Evolutionary conservation across 2,888 invertebrate species (phyloP).

Genomic region (Trissonchulus sp.): DNA sequence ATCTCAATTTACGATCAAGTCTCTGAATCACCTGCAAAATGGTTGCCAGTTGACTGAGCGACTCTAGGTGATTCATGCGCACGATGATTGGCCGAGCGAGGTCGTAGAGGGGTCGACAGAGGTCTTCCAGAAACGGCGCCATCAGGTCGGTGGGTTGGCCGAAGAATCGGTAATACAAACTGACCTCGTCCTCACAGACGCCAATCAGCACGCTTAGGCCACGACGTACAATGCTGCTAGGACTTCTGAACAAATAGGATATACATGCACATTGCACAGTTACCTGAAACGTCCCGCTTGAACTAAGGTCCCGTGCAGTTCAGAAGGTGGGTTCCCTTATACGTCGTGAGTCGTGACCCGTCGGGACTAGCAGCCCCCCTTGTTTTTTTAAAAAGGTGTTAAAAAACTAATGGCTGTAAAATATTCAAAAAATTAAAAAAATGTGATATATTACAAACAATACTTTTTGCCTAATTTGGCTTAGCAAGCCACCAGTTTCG

Average conservation of each 20-base stretch:
- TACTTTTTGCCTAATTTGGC: too few species aligned
- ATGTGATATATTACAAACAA: too few species aligned
- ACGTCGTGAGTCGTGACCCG: too few species aligned
- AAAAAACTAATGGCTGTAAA: too few species aligned
- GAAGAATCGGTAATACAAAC: conserved; percentile 85
- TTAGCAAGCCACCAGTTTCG: too few species aligned
- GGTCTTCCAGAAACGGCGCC: conserved; percentile 55
- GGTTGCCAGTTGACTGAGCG: conserved; percentile 88
- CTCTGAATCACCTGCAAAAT: conserved; percentile 64
- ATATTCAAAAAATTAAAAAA: too few species aligned
- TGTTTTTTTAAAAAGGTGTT: too few species aligned
- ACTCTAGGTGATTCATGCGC: conserved; percentile 93
- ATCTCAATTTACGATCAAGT: not conserved
- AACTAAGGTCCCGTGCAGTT: too few species aligned
- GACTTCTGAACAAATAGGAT: conserved; percentile 54
- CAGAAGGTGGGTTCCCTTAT: too few species aligned
- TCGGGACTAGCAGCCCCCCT: too few species aligned
- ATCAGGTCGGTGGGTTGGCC: conserved; percentile 62
- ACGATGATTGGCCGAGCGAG: conserved; percentile 84
- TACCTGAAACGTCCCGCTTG: too few species aligned
- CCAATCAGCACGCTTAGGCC: conserved; percentile 84
- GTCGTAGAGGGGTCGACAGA: conserved; percentile 66
- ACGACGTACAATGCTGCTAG: conserved; percentile 60
- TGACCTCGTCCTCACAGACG: conserved; percentile 87
- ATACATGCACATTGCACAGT: too few species aligned